Conservation (phyloP, 2,113 vertebrate genomes). For the Arenaria interpres region DNA sequence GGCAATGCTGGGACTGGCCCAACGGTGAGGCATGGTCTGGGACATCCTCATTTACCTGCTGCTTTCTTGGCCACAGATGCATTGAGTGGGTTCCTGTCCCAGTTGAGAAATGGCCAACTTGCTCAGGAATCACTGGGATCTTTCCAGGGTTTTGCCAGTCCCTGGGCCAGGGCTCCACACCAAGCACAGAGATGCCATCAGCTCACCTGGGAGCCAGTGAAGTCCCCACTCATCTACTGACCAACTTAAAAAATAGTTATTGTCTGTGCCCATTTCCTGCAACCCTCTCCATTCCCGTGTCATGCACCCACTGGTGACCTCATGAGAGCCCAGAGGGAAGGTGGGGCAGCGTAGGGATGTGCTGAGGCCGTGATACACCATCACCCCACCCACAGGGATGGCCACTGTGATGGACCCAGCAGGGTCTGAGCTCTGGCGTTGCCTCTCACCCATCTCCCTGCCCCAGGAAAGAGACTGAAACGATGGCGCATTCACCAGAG, state of each 20-base stretch:
- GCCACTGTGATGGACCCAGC: rapidly evolving
- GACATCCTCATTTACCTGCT: background rate
- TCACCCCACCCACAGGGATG: background rate
- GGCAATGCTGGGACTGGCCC: background rate
- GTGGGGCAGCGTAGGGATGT: background rate
- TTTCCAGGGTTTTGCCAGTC: background rate
- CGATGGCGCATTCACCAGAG: background rate
- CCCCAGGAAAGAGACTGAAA: background rate
- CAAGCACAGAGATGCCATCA: background rate
- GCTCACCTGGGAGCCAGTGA: rapidly evolving
- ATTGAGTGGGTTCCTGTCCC: background rate
- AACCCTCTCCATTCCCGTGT: rapidly evolving
- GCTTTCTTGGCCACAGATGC: background rate
- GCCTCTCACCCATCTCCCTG: background rate
- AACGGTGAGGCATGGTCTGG: rapidly evolving
- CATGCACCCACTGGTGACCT: background rate
- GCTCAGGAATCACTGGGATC: background rate
- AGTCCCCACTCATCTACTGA: background rate
- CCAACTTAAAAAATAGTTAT: background rate
- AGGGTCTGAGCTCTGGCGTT: background rate
- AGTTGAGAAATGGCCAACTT: background rate
- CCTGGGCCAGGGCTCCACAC: background rate
- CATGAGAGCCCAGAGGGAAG: background rate
- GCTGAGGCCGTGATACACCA: background rate
- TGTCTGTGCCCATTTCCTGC: background rate